Percentiles rank a stretch among this genome's conserved stretches.
phyloP scores from a whole-genome alignment of 2,888 invertebrate genomes.

The Ectobius pallidus region DNA sequence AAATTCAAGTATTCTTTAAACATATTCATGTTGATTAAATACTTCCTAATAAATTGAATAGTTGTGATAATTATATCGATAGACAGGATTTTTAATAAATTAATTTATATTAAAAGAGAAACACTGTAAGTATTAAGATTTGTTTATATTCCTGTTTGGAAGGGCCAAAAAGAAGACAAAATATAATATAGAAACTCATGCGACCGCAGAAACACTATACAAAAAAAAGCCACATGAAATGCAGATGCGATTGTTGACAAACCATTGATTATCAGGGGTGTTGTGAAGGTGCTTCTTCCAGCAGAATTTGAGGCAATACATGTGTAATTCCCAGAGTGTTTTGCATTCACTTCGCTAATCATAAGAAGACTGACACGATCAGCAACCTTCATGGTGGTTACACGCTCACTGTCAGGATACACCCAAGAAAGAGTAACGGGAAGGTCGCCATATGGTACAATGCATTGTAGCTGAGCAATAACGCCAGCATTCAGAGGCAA shows the following conservation, averaged over 20 bases:
- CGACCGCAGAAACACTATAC: background rate
- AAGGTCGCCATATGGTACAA: constrained; percentile 52
- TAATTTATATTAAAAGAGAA: no score
- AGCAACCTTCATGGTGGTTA: constrained; percentile 54
- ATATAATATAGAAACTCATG: background rate
- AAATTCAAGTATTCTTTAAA: no score
- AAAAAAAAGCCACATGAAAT: background rate
- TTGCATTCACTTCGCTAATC: constrained; percentile 74
- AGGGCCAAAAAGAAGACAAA: no score
- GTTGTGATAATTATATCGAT: no score
- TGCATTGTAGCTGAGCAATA: constrained; percentile 49
- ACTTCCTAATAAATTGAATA: no score
- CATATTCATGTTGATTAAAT: no score
- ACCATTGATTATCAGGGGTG: constrained; percentile 75
- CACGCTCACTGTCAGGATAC: constrained; percentile 53
- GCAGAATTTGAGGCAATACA: constrained; percentile 73
- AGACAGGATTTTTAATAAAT: no score
- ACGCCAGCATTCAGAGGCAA: constrained; percentile 49
- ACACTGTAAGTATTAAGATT: no score
- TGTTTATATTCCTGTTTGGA: no score
- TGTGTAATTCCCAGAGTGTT: constrained; percentile 76
- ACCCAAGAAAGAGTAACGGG: constrained; percentile 56
- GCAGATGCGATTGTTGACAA: constrained; percentile 8
- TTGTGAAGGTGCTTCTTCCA: constrained; percentile 68
- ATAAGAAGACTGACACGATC: constrained; percentile 66